Evolutionary conservation across 2,888 invertebrate species (phyloP).

Genomic region (Pammene aurita): DNA sequence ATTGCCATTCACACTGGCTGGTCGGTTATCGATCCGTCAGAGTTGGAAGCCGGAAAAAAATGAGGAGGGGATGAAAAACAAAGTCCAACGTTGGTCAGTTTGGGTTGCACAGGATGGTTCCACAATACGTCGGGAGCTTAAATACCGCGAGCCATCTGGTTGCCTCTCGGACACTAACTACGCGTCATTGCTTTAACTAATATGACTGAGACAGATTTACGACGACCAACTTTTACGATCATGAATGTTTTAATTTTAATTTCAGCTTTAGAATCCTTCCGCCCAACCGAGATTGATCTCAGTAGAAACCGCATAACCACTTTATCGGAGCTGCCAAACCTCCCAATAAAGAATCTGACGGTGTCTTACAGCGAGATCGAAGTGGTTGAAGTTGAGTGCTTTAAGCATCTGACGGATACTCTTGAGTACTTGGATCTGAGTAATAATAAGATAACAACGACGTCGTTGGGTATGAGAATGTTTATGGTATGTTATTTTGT

Average conservation of each 20-base stretch:
- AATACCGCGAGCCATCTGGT: too few species aligned
- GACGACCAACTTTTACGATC: too few species aligned
- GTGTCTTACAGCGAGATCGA: conserved; percentile 84
- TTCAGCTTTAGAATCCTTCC: conserved; percentile 53
- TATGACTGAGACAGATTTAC: too few species aligned
- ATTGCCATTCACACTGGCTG: too few species aligned
- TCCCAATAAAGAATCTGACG: conserved; percentile 78
- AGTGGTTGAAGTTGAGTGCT: conserved; percentile 81
- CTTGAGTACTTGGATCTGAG: conserved; percentile 86
- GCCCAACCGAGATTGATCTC: conserved; percentile 56
- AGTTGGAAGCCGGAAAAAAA: too few species aligned
- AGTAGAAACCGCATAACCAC: conserved; percentile 64
- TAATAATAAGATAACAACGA: conserved; percentile 83
- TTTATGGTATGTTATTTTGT: conserved; percentile 82
- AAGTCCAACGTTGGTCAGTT: too few species aligned
- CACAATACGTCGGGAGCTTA: too few species aligned
- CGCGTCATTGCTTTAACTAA: too few species aligned
- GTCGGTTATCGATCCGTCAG: too few species aligned
- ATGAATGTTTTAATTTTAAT: conserved; percentile 39
- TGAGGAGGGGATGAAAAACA: too few species aligned
- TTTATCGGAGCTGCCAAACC: conserved; percentile 74
- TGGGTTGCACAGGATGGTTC: too few species aligned
- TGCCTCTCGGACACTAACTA: too few species aligned
- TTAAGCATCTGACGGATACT: conserved; percentile 80
- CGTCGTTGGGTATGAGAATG: conserved; percentile 77